Evolutionary conservation across 2,113 vertebrate genomes (phyloP), one percentile per base, ranked within the genome.

Genomic region (Plectropomus leopardus): DNA sequence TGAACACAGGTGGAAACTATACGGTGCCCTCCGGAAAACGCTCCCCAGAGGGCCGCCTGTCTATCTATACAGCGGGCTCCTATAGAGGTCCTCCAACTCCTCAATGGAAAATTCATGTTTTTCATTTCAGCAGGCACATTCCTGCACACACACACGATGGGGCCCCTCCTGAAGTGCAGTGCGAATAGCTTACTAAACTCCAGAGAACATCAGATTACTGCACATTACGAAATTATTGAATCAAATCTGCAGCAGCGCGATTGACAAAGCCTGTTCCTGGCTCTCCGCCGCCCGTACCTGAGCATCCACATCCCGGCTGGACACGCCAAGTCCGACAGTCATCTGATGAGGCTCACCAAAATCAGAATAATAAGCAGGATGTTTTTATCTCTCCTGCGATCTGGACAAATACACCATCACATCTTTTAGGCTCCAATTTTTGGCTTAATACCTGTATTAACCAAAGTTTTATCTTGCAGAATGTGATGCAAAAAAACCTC

Each of bases 71-170:
- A 70, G 60, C 1, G 14, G 40, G 64, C 16, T 71, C 77, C 66
- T 79, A 76, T 63, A 86, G 80, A 61, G 11, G 26, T 60, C 63
- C 36, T 47, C 64, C 14, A 51, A 47, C 5, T 67, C 32, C 82
- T 7, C 71, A 75, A 45, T 70, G 82, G 86, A 88, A 90, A 80
- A 75, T 48, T 67, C 4, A 83, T 83, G 79, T 76, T 76, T 88
- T 80, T 75, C 45, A 72, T 85, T 88, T 86, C 28, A 48, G 55
- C 73, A 23, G 58, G 14, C 78, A 55, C 79, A 88, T 83, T 80
- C 84, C 74, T 71, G 42, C 72, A 60, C 78, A 81, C 76, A 66
- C 78, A 54, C 61, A 55, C 21, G 14, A 58, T 50, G 66, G 60
- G 70, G 69, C 78, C 80, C 72, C 70, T 78, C 40, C 77, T 75